These are phyloP conservation scores for Agriopis marginaria DNA, from an alignment of 2,888 invertebrate species.

Conservation along the genomic window DNA sequence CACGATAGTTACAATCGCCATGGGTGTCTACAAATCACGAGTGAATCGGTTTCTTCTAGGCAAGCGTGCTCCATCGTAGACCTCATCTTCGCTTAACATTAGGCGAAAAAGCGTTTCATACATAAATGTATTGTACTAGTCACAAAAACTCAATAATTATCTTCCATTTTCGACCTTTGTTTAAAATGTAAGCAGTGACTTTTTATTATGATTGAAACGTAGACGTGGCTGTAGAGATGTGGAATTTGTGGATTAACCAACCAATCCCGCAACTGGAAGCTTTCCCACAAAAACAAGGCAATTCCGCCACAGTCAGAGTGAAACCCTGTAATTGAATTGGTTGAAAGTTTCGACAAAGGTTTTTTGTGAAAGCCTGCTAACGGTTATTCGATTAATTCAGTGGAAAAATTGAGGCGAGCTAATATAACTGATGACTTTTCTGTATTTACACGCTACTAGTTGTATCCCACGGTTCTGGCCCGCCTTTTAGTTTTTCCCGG, in stretches of 20 bases:
- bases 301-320: constrained; percentile 1
- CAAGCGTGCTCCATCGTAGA: no score
- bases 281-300: constrained; percentile 19
- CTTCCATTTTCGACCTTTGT: background rate
- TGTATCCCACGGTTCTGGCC: background rate
- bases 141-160: no score
- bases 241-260: constrained; percentile 9
- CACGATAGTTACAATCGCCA: no score
- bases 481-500: no score
- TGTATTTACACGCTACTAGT: background rate
- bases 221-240: background rate
- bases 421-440: constrained; percentile 1
- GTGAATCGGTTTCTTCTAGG: no score
- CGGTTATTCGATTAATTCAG: constrained; percentile 15
- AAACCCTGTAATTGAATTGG: constrained; percentile 24
- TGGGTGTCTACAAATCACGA: no score
- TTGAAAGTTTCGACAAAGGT: constrained; percentile 19
- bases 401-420: constrained; percentile 4
- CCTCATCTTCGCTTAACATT: background rate
- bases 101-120: background rate
- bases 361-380: constrained; percentile 18
- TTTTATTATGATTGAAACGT: constrained; percentile 27
- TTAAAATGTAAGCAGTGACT: background rate
- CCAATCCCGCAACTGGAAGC: constrained; percentile 13
- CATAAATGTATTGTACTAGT: background rate